Base-by-base conservation (phyloP, 2,888 invertebrate genomes). In the Cephus sareptanus region DNA sequence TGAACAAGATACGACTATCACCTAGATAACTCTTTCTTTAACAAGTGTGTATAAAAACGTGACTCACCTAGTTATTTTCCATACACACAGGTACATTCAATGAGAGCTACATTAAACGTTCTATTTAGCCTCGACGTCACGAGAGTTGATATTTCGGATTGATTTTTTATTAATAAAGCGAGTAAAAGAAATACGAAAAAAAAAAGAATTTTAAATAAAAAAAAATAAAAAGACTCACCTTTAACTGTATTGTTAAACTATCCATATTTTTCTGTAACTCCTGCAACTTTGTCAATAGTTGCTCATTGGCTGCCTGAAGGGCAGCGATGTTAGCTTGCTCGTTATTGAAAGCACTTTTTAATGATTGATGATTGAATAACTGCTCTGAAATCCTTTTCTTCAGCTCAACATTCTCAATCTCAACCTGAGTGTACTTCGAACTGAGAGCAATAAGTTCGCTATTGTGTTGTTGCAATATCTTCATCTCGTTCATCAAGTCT, bases 401-500 rank as follows among this genome's bases (percentile, higher is more conserved):
- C 77, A 90, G 75, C 33, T 91, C 89, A 1, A 82, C 75, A 81
- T 91, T 91, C 68, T 91, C 91, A 3, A 83, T 75, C 76, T 91
- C 91, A 0, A 89, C 78, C 37, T 87, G 84, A 11, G 85, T 84
- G 70, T 85, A 88, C 74, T 89, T 90, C 0, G 89, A 85, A 71
- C 88, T 91, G 0, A 90, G 79, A 0, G 81, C 80, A 0, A 90
- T 84, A 11, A 91, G 81, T 74, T 91, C 90, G 31, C 79, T 83
- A 69, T 91, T 91, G 76, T 91, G 90, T 69, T 91, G 87, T 37
- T 91, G 89, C 30, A 91, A 74, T 40, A 89, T 87, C 70, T 88
- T 86, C 40, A 90, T 83, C 79, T 91, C 91, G 35, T 81, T 88
- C 68, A 79, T 79, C 56, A 91, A 76, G 76, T 90, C 89, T 12